Conservation (phyloP, 2,113 vertebrate species). For the Dendrocopos noguchii region DNA sequence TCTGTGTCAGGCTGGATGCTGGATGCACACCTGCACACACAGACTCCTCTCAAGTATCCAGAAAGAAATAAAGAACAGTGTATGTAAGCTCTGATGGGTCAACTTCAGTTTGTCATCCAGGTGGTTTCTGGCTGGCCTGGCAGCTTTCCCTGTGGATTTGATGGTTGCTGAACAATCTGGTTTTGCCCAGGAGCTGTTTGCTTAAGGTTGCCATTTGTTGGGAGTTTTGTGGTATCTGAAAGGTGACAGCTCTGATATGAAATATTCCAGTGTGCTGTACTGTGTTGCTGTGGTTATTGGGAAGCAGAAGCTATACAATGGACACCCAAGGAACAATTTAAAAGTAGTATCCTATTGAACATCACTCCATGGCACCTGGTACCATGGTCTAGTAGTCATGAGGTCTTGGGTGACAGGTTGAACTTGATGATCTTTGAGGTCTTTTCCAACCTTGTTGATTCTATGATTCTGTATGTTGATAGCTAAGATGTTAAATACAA, state of each 20-base stretch:
- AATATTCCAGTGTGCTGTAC: background rate
- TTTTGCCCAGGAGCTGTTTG: background rate
- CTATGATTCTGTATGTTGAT: background rate
- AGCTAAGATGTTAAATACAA: background rate
- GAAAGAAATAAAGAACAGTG: background rate
- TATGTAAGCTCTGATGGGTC: background rate
- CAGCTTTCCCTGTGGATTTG: background rate
- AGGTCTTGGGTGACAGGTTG: too few relatives aligned
- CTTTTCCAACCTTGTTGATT: too few relatives aligned
- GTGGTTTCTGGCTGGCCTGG: background rate
- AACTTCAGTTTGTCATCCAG: background rate
- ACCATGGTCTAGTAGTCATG: too few relatives aligned
- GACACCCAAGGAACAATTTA: background rate
- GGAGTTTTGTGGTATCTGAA: background rate
- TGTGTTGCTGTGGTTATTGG: background rate
- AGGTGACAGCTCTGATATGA: background rate
- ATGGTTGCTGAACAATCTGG: background rate
- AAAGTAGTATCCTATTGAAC: background rate
- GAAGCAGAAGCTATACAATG: background rate
- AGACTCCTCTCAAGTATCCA: background rate
- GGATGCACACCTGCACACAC: rapidly evolving
- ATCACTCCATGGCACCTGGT: background rate
- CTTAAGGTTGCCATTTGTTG: background rate
- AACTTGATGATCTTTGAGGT: too few relatives aligned
- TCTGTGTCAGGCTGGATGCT: background rate